Evolutionary conservation across 2,113 vertebrate genomes (phyloP), one percentile per base, ranked within the genome.

Genomic region (Marmota monax): DNA sequence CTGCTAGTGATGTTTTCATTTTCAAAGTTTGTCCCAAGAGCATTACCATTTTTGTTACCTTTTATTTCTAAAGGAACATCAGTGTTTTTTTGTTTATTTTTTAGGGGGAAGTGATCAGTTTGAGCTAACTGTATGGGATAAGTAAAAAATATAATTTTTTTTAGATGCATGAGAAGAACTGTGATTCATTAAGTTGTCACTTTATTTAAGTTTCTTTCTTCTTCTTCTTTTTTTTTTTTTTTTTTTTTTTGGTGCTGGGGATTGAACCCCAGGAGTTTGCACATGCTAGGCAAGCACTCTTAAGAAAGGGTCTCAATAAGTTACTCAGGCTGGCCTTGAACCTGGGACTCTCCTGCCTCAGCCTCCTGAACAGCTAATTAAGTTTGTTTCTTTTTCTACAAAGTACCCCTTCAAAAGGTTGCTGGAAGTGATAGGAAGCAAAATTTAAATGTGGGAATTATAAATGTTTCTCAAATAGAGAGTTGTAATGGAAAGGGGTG

Each of bases 91-190:
- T 42, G 0, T 70, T 79, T 37, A 0, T 27, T 76, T 82, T 72
- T 39, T 51, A 58, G 4, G 73, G 29, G 25, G 51, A 97, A 78
- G 82, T 53, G 0, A 74, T 95, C 22, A 92, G 17, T 92, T 84
- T 95, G 82, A 92, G 32, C 63, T 89, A 95, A 80, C 12, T 83
- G 9, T 89, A 87, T 78, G 63, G 29, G 86, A 78, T 83, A 92
- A 84, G 63, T 91, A 27, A 95, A 96, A 93, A 34, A 89, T 74
- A 82, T 82, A 23, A 56, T 79, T 80, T 94, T 45, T 88, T 70
- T 92, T 27, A 63, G 42, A 51, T 82, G 74, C 45, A 18, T 48
- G 39, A 61, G 5, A 45, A 72, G 65, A 93, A 95, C 80, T 92
- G 37, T 79, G 48, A 61, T 76, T 95, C 53, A 77, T 95, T 82